Percentiles rank a stretch among this genome's conserved stretches.
Evolutionary conservation across 2,797 vertebrate species (phyloP).

Genomic region (Heterohyrax brucei): DNA sequence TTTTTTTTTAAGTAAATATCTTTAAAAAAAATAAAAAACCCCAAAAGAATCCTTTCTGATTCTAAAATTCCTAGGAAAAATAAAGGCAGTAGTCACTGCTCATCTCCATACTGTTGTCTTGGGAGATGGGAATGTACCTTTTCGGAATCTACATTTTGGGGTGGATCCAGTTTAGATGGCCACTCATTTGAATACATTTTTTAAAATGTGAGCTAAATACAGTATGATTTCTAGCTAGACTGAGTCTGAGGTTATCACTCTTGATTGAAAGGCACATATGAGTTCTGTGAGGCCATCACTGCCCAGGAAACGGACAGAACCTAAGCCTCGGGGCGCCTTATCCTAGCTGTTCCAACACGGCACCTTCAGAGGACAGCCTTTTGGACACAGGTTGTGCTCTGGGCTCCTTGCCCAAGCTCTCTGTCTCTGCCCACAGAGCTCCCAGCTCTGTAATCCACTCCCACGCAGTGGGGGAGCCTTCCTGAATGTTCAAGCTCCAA

Average conservation of each 20-base stretch:
- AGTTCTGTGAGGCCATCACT: not conserved
- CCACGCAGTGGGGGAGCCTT: conserved; percentile 43
- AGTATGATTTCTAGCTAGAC: not conserved
- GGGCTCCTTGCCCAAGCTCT: not conserved
- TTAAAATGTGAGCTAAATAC: not conserved
- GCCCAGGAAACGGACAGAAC: not conserved
- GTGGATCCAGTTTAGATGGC: not conserved
- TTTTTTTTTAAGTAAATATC: not conserved
- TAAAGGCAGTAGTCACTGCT: not conserved
- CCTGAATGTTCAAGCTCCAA: not conserved
- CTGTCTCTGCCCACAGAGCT: not conserved
- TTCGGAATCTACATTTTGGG: not conserved
- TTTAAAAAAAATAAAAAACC: not conserved
- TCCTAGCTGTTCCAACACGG: not conserved
- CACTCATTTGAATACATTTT: conserved; percentile 1
- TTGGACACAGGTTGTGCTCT: too few species aligned
- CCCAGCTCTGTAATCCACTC: conserved; percentile 54
- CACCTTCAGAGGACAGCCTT: not conserved
- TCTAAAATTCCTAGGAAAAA: not conserved
- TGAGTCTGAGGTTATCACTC: not conserved
- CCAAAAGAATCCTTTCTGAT: not conserved
- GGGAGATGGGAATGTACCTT: not conserved
- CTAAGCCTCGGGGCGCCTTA: not conserved
- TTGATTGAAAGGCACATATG: not conserved
- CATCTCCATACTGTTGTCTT: not conserved